Evolutionary conservation across 2,113 vertebrate genomes (phyloP), one percentile per base, ranked within the genome.

Genomic region (Hemichromis elongatus): DNA sequence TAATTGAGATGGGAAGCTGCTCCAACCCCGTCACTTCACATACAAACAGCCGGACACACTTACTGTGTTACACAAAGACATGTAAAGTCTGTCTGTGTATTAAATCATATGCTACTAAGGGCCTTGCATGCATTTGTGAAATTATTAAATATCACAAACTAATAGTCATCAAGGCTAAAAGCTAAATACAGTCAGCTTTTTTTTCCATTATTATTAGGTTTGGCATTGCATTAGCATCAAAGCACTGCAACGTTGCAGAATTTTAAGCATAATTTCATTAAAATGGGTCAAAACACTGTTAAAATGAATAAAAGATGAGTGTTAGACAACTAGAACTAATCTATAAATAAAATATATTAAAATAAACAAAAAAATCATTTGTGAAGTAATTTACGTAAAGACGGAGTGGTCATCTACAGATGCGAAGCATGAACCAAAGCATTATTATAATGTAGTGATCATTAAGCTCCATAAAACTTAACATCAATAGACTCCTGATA

Each of bases 1-100:
- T 93, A 91, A 92, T 94, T 90, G 85, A 92, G 87, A 92, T 13
- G 82, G 55, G 88, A 94, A 88, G 89, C 81, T 19, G 50, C 33
- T 40, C 54, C 55, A 56, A 59, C 55, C n/a, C 52, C 45, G 37
- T 77, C 77, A 73, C 82, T 52, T 85, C 79, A 35, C 61, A 82
- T 50, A 79, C 88, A 87, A 55, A 73, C 79, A 88, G 61, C 53
- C 37, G 59, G 68, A 59, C 57, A 81, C 82, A 89, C 86, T 89
- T 77, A 93, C 84, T 80, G 90, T 90, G 86, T 91, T 92, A 92
- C 86, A 82, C 84, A 85, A 80, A 12, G 50, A 24, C 55, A 40
- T 50, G 12, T 54, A 45, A 85, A 61, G 84, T 52, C 68, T 16
- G n/a, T 40, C 47, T 82, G n/a, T 33, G 19, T 37, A 47, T 66